phyloP scores from a whole-genome alignment of 2,797 vertebrate species.

The Enteromius anoplus region DNA sequence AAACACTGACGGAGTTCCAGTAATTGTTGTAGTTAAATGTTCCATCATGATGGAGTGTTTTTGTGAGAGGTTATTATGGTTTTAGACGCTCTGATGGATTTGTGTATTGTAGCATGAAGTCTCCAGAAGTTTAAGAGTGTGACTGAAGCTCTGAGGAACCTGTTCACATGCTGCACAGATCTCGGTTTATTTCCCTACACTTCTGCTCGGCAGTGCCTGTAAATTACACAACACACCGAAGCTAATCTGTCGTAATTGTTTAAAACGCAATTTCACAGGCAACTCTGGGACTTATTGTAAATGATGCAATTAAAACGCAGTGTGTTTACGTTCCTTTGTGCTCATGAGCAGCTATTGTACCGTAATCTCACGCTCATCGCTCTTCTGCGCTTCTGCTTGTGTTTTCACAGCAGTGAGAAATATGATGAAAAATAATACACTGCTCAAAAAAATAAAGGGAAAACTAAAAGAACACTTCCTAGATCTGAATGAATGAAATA shows the following conservation, averaged over 20 bases:
- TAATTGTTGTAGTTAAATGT: constrained; percentile 42
- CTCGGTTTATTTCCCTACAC: constrained; percentile 18
- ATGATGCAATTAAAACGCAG: not conserved
- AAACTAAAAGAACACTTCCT: too few species aligned
- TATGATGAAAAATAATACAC: not conserved
- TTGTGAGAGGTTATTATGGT: not conserved
- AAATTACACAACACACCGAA: not conserved
- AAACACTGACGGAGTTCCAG: not conserved
- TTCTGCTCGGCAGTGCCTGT: not conserved
- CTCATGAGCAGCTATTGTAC: not conserved
- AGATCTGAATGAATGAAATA: too few species aligned
- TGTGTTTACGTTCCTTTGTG: not conserved
- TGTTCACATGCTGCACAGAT: not conserved
- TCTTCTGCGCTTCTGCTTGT: not conserved
- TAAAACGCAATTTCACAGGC: constrained; percentile 11
- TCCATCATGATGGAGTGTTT: not conserved
- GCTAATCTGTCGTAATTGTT: not conserved
- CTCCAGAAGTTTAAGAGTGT: not conserved
- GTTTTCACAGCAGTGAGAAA: not conserved
- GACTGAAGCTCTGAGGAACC: not conserved
- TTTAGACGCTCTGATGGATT: not conserved
- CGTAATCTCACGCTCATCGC: not conserved
- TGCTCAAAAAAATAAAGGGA: too few species aligned
- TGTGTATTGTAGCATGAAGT: constrained; percentile 3
- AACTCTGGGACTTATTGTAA: not conserved